phyloP scores from a whole-genome alignment of 2,113 vertebrate species.

The Archilochus colubris region DNA sequence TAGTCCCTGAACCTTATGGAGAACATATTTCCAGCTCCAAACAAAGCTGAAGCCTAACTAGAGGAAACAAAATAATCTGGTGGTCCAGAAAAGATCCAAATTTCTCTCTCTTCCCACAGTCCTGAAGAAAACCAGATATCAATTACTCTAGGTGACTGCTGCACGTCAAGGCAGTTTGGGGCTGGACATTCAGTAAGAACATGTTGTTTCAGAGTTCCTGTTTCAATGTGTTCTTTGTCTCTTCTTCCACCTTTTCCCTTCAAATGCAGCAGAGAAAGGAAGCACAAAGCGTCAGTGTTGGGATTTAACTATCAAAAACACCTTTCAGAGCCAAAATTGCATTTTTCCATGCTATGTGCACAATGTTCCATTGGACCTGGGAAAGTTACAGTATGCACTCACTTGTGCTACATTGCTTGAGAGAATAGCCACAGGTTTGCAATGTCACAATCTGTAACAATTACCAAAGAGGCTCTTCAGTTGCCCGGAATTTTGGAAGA shows the following conservation, averaged over 20 bases:
- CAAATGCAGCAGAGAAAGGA: conserved; percentile 21
- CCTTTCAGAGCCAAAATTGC: conserved; percentile 36
- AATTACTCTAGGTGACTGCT: neutral
- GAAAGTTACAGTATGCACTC: neutral
- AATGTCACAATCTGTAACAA: neutral
- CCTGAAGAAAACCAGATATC: neutral
- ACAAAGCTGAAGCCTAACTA: neutral
- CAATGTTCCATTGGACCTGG: neutral
- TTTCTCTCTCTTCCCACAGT: neutral
- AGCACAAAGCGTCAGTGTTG: neutral
- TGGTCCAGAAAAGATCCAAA: neutral
- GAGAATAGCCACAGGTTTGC: neutral
- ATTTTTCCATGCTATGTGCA: conserved; percentile 33
- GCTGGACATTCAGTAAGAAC: neutral
- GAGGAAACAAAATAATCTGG: neutral
- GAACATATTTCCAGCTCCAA: neutral
- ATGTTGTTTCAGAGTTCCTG: neutral
- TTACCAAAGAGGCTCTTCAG: neutral
- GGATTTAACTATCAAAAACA: conserved; percentile 28
- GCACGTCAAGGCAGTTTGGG: neutral
- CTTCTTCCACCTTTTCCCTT: neutral
- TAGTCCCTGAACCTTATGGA: neutral
- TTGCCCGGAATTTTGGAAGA: neutral
- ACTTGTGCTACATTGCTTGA: neutral
- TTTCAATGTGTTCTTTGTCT: neutral